Conservation (phyloP, 2,888 invertebrate species). For the Cheilosia impressa region DNA sequence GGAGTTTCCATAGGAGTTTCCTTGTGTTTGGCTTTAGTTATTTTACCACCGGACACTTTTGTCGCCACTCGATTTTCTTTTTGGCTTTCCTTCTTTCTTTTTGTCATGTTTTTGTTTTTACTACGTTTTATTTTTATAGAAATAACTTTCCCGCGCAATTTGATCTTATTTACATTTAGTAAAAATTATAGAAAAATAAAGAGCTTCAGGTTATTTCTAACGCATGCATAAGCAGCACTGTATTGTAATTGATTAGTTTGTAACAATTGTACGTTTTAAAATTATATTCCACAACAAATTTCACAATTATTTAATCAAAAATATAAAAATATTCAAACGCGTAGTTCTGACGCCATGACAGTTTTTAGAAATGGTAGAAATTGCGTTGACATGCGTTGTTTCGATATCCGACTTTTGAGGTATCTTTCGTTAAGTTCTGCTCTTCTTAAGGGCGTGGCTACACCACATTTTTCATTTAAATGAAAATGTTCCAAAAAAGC, state of each 20-base stretch:
- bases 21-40: slow-evolving; percentile 17
- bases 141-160: slow-evolving; percentile 10
- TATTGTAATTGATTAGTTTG: no score
- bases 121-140: background rate
- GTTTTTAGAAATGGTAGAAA: background rate
- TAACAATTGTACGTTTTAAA: no score
- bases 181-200: background rate
- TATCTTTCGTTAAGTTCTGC: slow-evolving; percentile 7
- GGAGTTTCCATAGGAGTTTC: background rate
- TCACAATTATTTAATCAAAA: background rate
- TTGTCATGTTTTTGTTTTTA: slow-evolving; percentile 30
- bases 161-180: background rate
- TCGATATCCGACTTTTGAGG: background rate
- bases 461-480: no score
- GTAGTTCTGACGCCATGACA: background rate
- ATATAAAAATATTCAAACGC: background rate
- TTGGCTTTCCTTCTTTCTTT: slow-evolving; percentile 18
- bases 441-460: background rate
- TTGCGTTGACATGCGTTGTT: slow-evolving; percentile 18
- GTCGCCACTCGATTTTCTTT: background rate
- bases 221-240: no score
- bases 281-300: no score
- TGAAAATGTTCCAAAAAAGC: no score
- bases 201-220: background rate
- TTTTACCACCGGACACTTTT: slow-evolving; percentile 11